Conservation (phyloP, 2,888 invertebrate genomes). For the Ecliptopera silaceata region DNA sequence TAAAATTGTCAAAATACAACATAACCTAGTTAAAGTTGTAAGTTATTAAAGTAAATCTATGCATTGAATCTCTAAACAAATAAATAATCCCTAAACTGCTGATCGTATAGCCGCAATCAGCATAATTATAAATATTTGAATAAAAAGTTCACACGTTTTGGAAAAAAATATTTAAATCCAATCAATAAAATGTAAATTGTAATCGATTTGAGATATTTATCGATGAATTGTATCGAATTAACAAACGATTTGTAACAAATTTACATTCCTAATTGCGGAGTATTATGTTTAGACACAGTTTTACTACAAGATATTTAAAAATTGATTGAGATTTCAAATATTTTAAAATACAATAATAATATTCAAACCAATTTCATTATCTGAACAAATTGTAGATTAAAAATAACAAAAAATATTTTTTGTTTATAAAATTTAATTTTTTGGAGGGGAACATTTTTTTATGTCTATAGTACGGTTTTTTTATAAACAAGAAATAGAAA, state of each 20-base stretch:
- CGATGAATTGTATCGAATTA: constrained; percentile 17
- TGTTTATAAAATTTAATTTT: no score
- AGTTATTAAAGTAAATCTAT: not conserved
- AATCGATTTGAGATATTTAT: constrained; percentile 23
- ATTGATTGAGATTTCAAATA: not conserved
- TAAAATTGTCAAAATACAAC: no score
- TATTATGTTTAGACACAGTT: not conserved
- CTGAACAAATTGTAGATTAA: no score
- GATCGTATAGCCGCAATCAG: not conserved
- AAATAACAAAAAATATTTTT: no score
- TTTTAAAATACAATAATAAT: not conserved
- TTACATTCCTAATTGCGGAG: constrained; percentile 5
- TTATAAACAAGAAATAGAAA: no score
- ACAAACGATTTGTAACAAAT: constrained; percentile 3
- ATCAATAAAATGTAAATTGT: constrained; percentile 16
- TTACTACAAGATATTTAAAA: not conserved
- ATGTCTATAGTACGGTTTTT: no score
- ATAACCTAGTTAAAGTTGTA: no score
- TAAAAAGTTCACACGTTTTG: constrained; percentile 22
- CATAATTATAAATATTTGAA: constrained; percentile 14
- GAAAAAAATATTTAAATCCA: constrained; percentile 13
- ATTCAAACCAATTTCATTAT: no score
- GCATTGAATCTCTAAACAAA: not conserved
- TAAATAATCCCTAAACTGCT: constrained; percentile 2
- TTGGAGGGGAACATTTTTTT: no score